phyloP scores from a whole-genome alignment of 2,888 invertebrate species.

The Macrosoma leucophasiata region DNA sequence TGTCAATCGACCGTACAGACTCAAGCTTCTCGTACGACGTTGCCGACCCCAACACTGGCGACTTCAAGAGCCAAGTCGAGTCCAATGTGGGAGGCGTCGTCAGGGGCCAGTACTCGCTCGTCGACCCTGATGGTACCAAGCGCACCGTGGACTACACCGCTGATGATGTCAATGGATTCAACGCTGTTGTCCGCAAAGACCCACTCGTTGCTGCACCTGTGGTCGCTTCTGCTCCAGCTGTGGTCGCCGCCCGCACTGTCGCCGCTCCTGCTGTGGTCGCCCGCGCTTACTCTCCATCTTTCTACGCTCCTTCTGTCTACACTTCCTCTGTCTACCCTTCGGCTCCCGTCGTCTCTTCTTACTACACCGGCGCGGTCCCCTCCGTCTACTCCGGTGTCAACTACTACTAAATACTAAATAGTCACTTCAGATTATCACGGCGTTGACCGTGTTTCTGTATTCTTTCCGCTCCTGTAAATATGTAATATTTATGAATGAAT shows the following conservation, averaged over 20 bases:
- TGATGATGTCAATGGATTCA: constrained; percentile 69
- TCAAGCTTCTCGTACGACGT: constrained; percentile 71
- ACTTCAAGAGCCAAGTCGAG: constrained; percentile 73
- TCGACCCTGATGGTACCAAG: constrained; percentile 71
- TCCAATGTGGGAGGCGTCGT: constrained; percentile 65
- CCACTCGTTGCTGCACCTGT: constrained; percentile 39
- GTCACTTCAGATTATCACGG: too few relatives aligned
- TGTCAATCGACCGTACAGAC: constrained; percentile 53
- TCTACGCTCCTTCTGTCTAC: constrained; percentile 7
- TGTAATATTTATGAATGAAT: too few relatives aligned
- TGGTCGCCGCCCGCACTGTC: constrained; percentile 19
- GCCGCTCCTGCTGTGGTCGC: constrained; percentile 19
- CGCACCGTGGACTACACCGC: constrained; percentile 73
- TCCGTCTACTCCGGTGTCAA: too few relatives aligned
- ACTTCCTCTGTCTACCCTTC: constrained; percentile 1
- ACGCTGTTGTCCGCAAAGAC: constrained; percentile 72
- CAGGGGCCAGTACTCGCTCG: constrained; percentile 69
- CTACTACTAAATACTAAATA: too few relatives aligned
- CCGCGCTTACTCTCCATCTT: constrained; percentile 18
- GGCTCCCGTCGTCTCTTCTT: constrained; percentile 9
- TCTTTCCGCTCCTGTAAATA: too few relatives aligned
- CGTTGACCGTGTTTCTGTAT: too few relatives aligned
- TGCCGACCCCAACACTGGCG: constrained; percentile 72
- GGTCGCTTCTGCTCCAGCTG: constrained; percentile 14
- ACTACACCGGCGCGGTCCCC: constrained; percentile 25